Conservation (phyloP, 92 coral and sea anemone genomes). For the Zoanthus gigantus region DNA sequence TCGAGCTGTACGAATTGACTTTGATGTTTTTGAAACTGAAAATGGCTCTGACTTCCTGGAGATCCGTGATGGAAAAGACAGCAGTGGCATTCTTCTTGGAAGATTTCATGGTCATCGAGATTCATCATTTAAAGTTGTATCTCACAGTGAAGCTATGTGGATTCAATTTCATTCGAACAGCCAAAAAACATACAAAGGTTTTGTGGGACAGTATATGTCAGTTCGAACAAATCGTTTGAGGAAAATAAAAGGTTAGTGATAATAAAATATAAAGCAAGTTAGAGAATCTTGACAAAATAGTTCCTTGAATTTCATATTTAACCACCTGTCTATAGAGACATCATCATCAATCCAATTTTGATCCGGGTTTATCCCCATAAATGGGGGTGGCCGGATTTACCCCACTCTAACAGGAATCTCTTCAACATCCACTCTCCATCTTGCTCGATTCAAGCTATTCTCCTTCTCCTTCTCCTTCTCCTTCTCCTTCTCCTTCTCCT, state of each 20-base stretch:
- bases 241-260: constrained; percentile 9
- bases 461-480: too few species aligned
- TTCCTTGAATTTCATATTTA: too few species aligned
- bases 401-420: too few species aligned
- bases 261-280: too few species aligned
- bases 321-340: too few species aligned
- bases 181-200: constrained; percentile 24
- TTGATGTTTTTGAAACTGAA: constrained; percentile 38
- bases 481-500: too few species aligned
- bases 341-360: too few species aligned
- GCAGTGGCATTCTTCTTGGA: constrained; percentile 21
- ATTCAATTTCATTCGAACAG: constrained; percentile 30
- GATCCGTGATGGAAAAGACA: constrained; percentile 39
- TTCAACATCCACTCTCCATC: too few species aligned
- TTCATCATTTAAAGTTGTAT: background rate
- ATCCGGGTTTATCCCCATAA: too few species aligned
- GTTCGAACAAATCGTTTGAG: background rate
- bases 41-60: constrained; percentile 35
- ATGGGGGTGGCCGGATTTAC: too few species aligned
- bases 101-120: background rate
- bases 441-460: too few species aligned
- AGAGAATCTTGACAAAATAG: too few species aligned
- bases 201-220: background rate
- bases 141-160: constrained; percentile 20
- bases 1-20: constrained; percentile 22